Conservation (phyloP, 2,797 vertebrate genomes). For the Pangasius mekongensis region DNA sequence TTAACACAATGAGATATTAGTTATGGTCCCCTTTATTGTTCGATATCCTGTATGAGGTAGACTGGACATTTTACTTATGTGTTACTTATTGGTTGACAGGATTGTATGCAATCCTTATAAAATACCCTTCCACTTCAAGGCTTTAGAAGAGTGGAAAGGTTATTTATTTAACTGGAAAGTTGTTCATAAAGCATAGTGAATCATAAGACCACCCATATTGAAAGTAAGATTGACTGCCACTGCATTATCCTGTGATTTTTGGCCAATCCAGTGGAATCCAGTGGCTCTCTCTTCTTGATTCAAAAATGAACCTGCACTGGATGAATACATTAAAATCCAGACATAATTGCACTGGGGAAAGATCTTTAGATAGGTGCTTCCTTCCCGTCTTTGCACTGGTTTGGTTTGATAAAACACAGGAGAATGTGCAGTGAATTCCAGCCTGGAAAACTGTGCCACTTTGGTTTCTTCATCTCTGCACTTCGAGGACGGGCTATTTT, state of each 20-base stretch:
- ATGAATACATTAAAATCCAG: constrained; percentile 17
- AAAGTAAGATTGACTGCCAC: constrained; percentile 17
- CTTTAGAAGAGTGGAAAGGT: not conserved
- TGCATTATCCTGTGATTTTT: not conserved
- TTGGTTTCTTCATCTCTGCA: constrained; percentile 53
- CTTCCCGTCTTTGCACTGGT: constrained; percentile 55
- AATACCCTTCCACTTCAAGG: not conserved
- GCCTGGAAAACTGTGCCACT: constrained; percentile 48
- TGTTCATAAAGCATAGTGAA: constrained; percentile 18
- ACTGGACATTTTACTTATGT: not conserved
- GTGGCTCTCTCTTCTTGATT: not conserved
- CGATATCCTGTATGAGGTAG: not conserved
- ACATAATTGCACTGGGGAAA: constrained; percentile 34
- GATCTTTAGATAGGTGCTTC: constrained; percentile 62
- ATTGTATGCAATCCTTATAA: constrained; percentile 4
- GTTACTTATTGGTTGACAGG: not conserved
- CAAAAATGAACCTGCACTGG: not conserved
- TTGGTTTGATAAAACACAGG: constrained; percentile 52
- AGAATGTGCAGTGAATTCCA: constrained; percentile 50
- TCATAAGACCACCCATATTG: constrained; percentile 24
- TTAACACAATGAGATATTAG: not conserved
- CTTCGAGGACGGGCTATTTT: constrained; percentile 59
- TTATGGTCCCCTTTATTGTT: not conserved
- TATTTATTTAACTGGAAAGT: not conserved
- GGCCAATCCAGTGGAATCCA: not conserved